Base-by-base conservation (phyloP, 1,140 invertebrate species). In the Pseudachorutes palmiensis region DNA sequence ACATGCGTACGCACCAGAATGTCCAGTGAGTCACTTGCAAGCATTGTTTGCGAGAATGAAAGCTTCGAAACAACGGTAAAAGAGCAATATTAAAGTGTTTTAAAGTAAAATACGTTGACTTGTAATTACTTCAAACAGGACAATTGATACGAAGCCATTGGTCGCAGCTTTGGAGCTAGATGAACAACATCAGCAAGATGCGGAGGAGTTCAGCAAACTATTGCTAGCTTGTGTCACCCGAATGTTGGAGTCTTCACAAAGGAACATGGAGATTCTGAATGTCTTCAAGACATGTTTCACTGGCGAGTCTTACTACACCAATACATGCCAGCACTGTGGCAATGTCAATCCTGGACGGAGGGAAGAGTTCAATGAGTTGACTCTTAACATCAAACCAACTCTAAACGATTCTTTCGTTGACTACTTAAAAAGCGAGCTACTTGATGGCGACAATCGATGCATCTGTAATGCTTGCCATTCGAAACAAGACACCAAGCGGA, bases 401-500 rank as follows among this genome's bases (percentile, higher is more conserved):
- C 75, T 88, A 31, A 77, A 80, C 61, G 82, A 86, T 66, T 84
- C 84, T 64, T 76, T 88, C n/a, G 78, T 81, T 65, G 85, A 86
- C 69, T 86, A 86, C 76, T 76, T 88, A 28, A 79, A 81, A 64
- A 83, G 85, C 71, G 86, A 88, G 75, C 82, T 83, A 64, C 75
- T 88, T 31, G 83, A 84, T 57, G 86, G 85, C n/a, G 79, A 81
- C 48, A 84, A 88, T 76, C 82, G 86, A 73, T 88, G 87, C 75
- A 81, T 81, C 75, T 88, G 87, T 74, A 77, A 77, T 32, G 76
- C 78, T 24, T 88, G 87, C 76, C 77, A 82, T 57, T 77, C 78
- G 29, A 87, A 86, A 75, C 82, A 85, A 74, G 83, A 87, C 77
- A 86, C 86, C 0, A 81, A 78, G 1, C 75, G 86, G 45, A 81